These are phyloP conservation scores for Thamnaconus septentrionalis DNA, from an alignment of 2,113 vertebrate species.

Conservation along the genomic window DNA sequence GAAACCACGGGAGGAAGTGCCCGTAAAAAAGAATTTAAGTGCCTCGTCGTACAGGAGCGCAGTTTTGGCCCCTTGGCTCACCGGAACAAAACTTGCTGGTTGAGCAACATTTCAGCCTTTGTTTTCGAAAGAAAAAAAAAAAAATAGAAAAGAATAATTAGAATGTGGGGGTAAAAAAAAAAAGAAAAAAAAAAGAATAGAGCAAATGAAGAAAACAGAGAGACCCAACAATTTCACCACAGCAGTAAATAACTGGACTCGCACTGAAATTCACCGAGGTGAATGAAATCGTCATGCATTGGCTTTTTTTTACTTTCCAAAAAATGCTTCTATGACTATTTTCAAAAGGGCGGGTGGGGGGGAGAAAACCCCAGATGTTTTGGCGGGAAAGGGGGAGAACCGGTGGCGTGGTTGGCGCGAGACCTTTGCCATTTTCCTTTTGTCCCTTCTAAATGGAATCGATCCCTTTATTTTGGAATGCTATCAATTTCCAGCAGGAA, in stretches of 20 bases:
- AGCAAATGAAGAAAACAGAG: constrained; percentile 34
- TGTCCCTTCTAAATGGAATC: constrained; percentile 57
- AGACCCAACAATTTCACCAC: constrained; percentile 58
- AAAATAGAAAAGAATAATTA: constrained; percentile 42
- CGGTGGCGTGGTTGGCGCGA: constrained; percentile 16
- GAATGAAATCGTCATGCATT: constrained; percentile 41
- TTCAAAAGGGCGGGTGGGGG: constrained; percentile 1
- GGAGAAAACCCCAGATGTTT: neutral
- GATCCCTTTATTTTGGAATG: constrained; percentile 73
- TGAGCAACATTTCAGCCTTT: constrained; percentile 81
- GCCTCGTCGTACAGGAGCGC: constrained; percentile 58
- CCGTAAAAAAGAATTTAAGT: constrained; percentile 52
- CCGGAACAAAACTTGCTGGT: constrained; percentile 91
- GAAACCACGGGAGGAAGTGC: constrained; percentile 29
- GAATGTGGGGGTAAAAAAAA: constrained; percentile 21
- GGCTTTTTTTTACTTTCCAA: constrained; percentile 24
- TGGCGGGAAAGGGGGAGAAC: constrained; percentile 11
- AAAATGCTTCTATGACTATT: constrained; percentile 38
- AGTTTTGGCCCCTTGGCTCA: constrained; percentile 39
- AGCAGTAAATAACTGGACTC: constrained; percentile 54
- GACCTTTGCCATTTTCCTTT: constrained; percentile 36
- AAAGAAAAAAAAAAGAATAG: constrained; percentile 49
- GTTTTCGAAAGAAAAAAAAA: constrained; percentile 50
- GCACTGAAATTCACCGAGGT: constrained; percentile 45
- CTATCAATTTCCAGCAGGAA: constrained; percentile 44